These are phyloP conservation scores for Cetonia aurata DNA, from an alignment of 2,888 invertebrate genomes.

Conservation along the genomic window DNA sequence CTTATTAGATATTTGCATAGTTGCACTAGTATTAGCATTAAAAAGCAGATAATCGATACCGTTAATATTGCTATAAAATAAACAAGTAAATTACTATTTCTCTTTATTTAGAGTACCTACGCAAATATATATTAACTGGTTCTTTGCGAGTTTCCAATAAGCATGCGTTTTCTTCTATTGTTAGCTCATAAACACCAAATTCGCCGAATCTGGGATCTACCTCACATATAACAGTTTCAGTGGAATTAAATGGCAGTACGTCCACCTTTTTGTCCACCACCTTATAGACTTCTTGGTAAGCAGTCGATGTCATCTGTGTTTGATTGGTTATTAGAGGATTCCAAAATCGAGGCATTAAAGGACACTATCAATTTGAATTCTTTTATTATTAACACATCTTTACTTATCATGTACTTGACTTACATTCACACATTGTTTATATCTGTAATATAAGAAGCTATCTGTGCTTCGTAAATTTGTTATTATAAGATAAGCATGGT, in stretches of 20 bases:
- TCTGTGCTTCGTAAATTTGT: conserved; percentile 60
- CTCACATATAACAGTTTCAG: conserved; percentile 72
- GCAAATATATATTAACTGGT: conserved; percentile 79
- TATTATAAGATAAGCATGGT: conserved; percentile 75
- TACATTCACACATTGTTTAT: conserved; percentile 79
- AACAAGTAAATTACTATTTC: conserved; percentile 28
- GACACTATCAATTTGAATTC: conserved; percentile 51
- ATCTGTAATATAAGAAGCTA: conserved; percentile 72
- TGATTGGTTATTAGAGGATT: conserved; percentile 4
- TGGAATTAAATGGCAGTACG: conserved; percentile 42
- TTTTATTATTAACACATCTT: not conserved
- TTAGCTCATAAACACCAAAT: conserved; percentile 80
- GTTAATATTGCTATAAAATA: conserved; percentile 64
- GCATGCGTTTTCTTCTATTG: conserved; percentile 70
- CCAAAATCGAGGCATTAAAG: conserved; percentile 44
- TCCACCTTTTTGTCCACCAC: conserved; percentile 43
- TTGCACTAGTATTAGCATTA: conserved; percentile 50
- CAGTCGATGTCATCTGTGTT: conserved; percentile 44
- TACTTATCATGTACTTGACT: conserved; percentile 57
- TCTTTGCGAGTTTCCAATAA: conserved; percentile 70
- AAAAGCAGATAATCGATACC: conserved; percentile 61
- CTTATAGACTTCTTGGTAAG: conserved; percentile 46
- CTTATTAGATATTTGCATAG: conserved; percentile 37
- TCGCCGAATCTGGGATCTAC: conserved; percentile 73
- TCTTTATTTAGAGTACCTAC: conserved; percentile 68